Conservation (phyloP, 2,888 invertebrate genomes). For the Elmis aenea region DNA sequence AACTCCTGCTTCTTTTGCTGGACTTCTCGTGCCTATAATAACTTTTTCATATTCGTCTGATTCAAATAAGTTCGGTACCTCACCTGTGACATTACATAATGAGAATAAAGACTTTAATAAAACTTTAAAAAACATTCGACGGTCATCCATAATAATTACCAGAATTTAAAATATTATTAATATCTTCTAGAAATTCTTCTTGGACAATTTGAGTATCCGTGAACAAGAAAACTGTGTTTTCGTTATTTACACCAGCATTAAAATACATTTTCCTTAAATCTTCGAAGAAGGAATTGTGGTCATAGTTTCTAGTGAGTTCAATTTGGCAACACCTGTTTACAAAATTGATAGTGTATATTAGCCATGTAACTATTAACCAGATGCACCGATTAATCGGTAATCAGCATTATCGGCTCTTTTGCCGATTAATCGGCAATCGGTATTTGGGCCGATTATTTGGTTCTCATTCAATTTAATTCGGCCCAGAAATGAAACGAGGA, state of each 20-base stretch:
- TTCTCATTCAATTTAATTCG: too few species aligned
- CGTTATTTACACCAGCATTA: constrained; percentile 67
- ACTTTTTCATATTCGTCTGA: constrained; percentile 81
- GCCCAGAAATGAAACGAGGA: too few species aligned
- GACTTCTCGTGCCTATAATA: constrained; percentile 67
- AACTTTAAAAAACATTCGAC: too few species aligned
- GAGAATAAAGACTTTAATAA: too few species aligned
- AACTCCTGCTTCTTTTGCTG: constrained; percentile 66
- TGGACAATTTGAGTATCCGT: constrained; percentile 87
- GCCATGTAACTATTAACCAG: too few species aligned
- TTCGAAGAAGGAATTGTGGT: constrained; percentile 77
- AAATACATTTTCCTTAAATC: constrained; percentile 77
- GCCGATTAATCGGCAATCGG: too few species aligned
- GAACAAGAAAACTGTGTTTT: constrained; percentile 79
- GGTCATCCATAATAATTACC: too few species aligned
- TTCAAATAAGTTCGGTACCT: constrained; percentile 87
- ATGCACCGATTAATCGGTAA: too few species aligned
- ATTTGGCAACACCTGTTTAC: constrained; percentile 85
- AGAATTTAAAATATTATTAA: constrained; percentile 87
- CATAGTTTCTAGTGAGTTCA: constrained; percentile 79
- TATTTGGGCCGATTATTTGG: too few species aligned
- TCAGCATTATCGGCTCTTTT: too few species aligned
- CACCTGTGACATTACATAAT: constrained; percentile 51
- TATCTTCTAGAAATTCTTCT: constrained; percentile 87
- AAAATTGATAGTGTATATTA: too few species aligned